Conservation (phyloP, 2,797 vertebrate species). For the Spondyliosoma cantharus region DNA sequence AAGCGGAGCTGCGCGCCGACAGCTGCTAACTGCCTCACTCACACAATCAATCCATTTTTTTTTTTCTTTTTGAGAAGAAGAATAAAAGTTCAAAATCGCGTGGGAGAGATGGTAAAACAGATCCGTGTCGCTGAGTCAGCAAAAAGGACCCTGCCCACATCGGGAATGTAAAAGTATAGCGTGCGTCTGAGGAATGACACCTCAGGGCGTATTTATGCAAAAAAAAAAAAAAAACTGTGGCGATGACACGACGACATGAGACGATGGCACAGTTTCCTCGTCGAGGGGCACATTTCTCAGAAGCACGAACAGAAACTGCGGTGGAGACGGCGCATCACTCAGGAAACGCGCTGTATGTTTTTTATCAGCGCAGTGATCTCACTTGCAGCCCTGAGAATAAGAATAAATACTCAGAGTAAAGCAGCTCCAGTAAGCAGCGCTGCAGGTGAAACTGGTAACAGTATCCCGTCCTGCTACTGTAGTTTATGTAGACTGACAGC, state of each 20-base stretch:
- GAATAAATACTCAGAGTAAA: not conserved
- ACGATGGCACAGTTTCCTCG: constrained; percentile 27
- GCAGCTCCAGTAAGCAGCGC: no score
- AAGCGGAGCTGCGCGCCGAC: constrained; percentile 26
- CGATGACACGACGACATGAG: constrained; percentile 27
- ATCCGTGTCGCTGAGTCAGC: not conserved
- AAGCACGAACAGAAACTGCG: not conserved
- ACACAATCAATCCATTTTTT: not conserved
- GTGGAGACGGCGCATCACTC: not conserved
- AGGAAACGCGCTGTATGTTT: not conserved
- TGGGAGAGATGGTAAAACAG: not conserved
- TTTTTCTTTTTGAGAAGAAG: not conserved
- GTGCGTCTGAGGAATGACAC: not conserved
- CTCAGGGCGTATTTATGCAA: constrained; percentile 3
- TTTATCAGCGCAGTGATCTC: not conserved
- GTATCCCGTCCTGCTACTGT: constrained; percentile 11
- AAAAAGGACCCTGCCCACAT: not conserved
- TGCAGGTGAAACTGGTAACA: not conserved
- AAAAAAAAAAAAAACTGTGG: not conserved
- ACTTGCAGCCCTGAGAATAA: not conserved
- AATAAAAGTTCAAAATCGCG: not conserved
- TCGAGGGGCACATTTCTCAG: not conserved
- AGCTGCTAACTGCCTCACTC: constrained; percentile 8
- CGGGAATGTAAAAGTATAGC: not conserved
- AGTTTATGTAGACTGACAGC: constrained; percentile 11